Percentiles rank a stretch among this genome's conserved stretches.
Evolutionary conservation across 35 echinoderm and acorn worm genomes (phyloP).

Genomic region (Diadema setosum): DNA sequence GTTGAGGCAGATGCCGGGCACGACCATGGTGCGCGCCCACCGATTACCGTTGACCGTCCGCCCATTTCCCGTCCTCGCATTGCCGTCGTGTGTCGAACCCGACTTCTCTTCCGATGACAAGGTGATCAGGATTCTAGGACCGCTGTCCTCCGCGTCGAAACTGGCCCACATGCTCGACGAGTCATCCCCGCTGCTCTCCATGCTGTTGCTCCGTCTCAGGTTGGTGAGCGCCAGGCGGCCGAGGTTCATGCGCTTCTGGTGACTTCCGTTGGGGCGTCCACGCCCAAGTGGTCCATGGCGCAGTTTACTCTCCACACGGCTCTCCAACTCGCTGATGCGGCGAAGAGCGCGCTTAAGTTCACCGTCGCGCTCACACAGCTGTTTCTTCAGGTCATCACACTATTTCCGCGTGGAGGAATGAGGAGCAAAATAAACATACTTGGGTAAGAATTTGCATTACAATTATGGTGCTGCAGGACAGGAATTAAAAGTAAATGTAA

Average conservation of each 20-base stretch:
- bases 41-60: background rate
- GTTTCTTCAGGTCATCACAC: slow-evolving; percentile 68
- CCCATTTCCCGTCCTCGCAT: background rate
- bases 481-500: background rate
- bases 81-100: background rate
- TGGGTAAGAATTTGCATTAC: background rate
- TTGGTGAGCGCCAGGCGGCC: background rate
- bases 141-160: slow-evolving; percentile 13
- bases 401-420: background rate
- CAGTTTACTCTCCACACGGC: slow-evolving; percentile 34
- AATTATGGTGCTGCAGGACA: background rate
- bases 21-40: background rate
- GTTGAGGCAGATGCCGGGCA: slow-evolving; percentile 33
- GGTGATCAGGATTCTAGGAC: background rate
- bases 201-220: background rate
- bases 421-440: background rate
- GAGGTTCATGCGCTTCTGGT: background rate
- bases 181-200: slow-evolving; percentile 13
- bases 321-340: slow-evolving; percentile 66
- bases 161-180: slow-evolving; percentile 29
- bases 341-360: slow-evolving; percentile 63
- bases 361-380: slow-evolving; percentile 41
- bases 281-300: background rate
- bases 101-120: slow-evolving; percentile 13
- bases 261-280: background rate